These are phyloP conservation scores for Gila robusta DNA, from an alignment of 2,797 vertebrate genomes.

Conservation along the genomic window DNA sequence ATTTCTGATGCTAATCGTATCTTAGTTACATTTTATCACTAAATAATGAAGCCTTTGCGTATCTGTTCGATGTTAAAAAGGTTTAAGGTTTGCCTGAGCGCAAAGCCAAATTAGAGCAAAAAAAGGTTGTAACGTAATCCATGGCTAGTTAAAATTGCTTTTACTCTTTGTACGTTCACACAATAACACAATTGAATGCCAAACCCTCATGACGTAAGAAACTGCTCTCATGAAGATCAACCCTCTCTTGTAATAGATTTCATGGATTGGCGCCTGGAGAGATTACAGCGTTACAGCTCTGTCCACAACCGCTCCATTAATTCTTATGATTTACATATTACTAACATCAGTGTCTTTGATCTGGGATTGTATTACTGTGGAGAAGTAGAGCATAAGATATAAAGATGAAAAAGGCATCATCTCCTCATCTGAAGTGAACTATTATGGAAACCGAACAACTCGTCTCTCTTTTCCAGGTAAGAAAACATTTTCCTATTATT, in stretches of 20 bases:
- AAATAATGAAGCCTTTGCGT: neutral
- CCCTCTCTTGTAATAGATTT: neutral
- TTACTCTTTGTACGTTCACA: neutral
- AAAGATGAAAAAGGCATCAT: neutral
- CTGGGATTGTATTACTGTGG: slow-evolving; percentile 62
- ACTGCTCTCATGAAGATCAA: slow-evolving; percentile 51
- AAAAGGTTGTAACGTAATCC: neutral
- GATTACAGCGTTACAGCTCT: neutral
- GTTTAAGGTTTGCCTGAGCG: no score
- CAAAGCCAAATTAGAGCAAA: neutral
- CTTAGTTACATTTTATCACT: no score
- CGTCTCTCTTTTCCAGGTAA: slow-evolving; percentile 40
- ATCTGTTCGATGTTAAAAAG: no score
- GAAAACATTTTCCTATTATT: neutral
- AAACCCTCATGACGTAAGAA: slow-evolving; percentile 6
- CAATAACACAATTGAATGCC: no score
- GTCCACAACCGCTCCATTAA: neutral
- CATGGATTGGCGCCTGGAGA: fast-evolving
- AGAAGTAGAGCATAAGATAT: fast-evolving
- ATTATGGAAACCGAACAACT: neutral
- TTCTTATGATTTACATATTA: slow-evolving; percentile 44
- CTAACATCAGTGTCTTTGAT: slow-evolving; percentile 53
- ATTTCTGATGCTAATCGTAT: no score
- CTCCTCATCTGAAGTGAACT: fast-evolving
- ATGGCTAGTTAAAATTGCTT: no score